Evolutionary conservation across 2,797 vertebrate genomes (phyloP).

Genomic region (Mus spretus): DNA sequence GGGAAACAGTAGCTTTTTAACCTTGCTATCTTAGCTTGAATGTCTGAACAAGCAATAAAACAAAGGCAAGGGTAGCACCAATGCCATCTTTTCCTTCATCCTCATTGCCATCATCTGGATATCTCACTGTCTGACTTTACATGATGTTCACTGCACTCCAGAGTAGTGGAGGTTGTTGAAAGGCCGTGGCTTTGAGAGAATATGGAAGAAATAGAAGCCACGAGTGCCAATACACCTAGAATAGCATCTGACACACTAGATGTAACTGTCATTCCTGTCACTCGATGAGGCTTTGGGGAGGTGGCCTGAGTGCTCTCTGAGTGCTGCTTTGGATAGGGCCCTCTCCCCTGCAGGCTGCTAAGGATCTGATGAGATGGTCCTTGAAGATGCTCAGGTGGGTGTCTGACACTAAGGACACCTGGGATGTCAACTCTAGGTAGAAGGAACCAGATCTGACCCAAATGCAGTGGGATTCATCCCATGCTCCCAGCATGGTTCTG

Average conservation of each 20-base stretch:
- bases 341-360: not conserved
- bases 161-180: not conserved
- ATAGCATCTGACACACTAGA: not conserved
- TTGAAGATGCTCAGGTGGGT: not conserved
- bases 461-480: not conserved
- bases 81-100: not conserved
- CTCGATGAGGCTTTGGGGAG: fast-evolving
- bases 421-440: not conserved
- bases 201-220: not conserved
- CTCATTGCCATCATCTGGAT: fast-evolving
- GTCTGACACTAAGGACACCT: not conserved
- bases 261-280: fast-evolving
- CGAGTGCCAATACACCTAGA: not conserved
- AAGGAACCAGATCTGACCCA: not conserved
- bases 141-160: not conserved
- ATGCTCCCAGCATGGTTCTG: not conserved
- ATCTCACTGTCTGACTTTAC: not conserved
- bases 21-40: not conserved
- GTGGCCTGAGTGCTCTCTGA: not conserved
- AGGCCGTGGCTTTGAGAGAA: not conserved
- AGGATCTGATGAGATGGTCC: not conserved
- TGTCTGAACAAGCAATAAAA: not conserved
- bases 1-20: fast-evolving
- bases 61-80: not conserved
- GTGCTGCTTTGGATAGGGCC: not conserved